Evolutionary conservation across 2,113 vertebrate genomes (phyloP).

Genomic region (Rhineura floridana): DNA sequence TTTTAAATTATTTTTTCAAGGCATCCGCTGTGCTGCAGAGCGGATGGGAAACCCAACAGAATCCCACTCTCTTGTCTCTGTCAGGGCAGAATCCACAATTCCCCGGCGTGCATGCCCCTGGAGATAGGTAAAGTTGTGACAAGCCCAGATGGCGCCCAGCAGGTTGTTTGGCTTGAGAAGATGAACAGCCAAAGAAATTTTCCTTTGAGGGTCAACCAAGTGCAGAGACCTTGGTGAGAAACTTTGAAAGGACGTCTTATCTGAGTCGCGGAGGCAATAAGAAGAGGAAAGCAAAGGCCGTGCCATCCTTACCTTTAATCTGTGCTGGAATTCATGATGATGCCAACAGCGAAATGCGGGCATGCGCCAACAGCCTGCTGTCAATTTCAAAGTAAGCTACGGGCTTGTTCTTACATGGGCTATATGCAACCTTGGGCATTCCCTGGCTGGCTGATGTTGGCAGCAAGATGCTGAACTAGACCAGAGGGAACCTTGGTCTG

Average conservation of each 20-base stretch:
- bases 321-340: constrained; percentile 8
- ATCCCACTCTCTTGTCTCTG: neutral
- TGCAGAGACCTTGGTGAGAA: constrained; percentile 2
- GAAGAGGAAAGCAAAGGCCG: neutral
- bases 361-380: neutral
- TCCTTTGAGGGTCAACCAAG: neutral
- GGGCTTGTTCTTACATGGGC: neutral
- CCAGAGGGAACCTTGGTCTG: neutral
- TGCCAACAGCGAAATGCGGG: neutral
- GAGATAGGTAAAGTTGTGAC: neutral
- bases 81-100: neutral
- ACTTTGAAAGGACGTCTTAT: constrained; percentile 43
- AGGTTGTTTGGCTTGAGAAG: neutral
- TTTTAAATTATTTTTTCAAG: too few species aligned
- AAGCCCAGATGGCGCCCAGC: too few species aligned
- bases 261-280: constrained; percentile 17
- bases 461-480: neutral
- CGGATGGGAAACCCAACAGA: neutral
- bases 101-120: neutral
- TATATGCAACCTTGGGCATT: too few species aligned
- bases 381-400: too few species aligned
- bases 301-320: neutral
- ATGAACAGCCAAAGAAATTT: neutral
- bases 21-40: neutral
- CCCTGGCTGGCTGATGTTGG: neutral